Evolutionary conservation across 2,113 vertebrate species (phyloP).

Genomic region (Mobula hypostoma): DNA sequence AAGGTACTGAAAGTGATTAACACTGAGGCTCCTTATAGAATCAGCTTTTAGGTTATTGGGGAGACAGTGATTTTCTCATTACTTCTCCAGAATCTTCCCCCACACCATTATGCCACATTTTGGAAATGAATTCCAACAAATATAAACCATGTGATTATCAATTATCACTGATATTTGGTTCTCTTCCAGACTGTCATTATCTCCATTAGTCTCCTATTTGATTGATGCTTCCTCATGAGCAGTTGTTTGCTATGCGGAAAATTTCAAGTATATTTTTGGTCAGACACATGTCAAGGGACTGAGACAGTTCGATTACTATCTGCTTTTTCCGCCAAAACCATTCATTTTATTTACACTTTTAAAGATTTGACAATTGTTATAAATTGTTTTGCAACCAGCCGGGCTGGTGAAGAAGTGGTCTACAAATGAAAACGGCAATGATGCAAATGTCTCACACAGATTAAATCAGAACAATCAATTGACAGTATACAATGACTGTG

Average conservation of each 20-base stretch:
- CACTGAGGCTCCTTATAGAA: neutral
- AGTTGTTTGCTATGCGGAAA: neutral
- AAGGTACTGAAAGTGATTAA: neutral
- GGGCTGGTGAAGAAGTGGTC: neutral
- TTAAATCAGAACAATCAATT: conserved; percentile 7
- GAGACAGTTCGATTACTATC: neutral
- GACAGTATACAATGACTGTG: neutral
- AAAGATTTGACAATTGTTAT: neutral
- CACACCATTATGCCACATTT: too few species aligned
- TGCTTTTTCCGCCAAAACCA: neutral
- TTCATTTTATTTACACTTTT: neutral
- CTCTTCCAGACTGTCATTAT: neutral
- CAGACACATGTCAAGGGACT: neutral
- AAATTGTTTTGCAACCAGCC: conserved; percentile 6
- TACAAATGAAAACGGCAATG: neutral
- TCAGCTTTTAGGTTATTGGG: neutral
- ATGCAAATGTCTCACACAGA: neutral
- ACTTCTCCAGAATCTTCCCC: neutral
- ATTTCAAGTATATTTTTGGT: neutral
- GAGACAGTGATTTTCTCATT: neutral
- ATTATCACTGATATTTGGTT: neutral
- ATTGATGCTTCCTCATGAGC: neutral
- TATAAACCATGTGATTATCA: neutral
- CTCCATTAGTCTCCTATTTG: neutral
- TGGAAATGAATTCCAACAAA: neutral